Conservation (phyloP, 2,797 vertebrate species). For the Sciaenops ocellatus region DNA sequence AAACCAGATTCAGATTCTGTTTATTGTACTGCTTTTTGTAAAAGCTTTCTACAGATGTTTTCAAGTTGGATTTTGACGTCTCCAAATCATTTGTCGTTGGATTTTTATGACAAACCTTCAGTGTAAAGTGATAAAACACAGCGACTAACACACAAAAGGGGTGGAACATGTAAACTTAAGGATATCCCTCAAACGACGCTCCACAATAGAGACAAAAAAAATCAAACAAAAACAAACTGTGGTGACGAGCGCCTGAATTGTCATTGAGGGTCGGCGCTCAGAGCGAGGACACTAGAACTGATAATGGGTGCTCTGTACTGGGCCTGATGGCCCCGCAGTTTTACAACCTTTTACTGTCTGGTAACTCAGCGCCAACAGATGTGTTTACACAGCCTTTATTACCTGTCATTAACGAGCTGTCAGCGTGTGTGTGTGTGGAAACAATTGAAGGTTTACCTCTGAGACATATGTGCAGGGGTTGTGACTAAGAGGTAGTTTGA, state of each 20-base stretch:
- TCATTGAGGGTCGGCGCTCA: constrained; percentile 25
- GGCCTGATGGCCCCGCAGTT: constrained; percentile 54
- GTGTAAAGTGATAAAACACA: constrained; percentile 22
- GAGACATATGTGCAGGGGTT: constrained; percentile 40
- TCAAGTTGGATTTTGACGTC: background rate
- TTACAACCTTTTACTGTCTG: constrained; percentile 79
- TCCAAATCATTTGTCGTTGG: background rate
- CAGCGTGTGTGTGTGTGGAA: constrained; percentile 64
- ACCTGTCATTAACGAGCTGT: constrained; percentile 79
- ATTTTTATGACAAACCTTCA: constrained; percentile 4
- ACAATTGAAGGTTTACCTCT: constrained; percentile 65
- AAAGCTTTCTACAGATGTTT: background rate
- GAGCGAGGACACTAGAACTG: constrained; percentile 41
- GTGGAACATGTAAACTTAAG: background rate
- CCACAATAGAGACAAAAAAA: constrained; percentile 38
- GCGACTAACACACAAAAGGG: constrained; percentile 10
- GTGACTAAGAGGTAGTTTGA: constrained; percentile 13
- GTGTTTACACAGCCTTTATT: constrained; percentile 83
- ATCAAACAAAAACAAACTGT: constrained; percentile 38
- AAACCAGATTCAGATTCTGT: background rate
- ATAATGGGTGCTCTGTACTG: constrained; percentile 64
- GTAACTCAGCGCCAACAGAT: constrained; percentile 80
- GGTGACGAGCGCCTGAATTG: constrained; percentile 43
- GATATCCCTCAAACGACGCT: constrained; percentile 24
- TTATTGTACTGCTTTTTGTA: background rate